Percentiles rank a stretch among this genome's conserved stretches.
Evolutionary conservation across 1,140 invertebrate genomes (phyloP).

Genomic region (Sitophilus oryzae): DNA sequence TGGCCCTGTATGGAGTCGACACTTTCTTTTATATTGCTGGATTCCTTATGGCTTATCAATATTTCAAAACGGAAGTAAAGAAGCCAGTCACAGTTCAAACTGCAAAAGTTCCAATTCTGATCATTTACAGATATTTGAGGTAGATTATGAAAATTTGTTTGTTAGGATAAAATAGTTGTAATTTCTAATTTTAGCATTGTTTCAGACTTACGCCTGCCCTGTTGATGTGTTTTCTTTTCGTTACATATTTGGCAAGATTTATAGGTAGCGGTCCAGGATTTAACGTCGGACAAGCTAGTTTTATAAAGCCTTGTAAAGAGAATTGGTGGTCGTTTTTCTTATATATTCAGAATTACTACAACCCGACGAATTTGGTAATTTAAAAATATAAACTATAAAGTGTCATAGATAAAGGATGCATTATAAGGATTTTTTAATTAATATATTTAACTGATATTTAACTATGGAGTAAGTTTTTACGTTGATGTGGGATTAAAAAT

Average conservation of each 20-base stretch:
- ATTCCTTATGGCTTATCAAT: slow-evolving; percentile 32
- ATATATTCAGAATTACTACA: slow-evolving; percentile 36
- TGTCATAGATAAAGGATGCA: too few species aligned
- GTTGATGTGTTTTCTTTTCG: slow-evolving; percentile 21
- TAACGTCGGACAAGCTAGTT: slow-evolving; percentile 11
- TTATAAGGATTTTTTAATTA: too few species aligned
- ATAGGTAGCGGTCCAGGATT: slow-evolving; percentile 14
- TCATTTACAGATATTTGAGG: slow-evolving; percentile 31
- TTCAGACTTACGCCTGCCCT: slow-evolving; percentile 19
- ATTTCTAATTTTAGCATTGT: too few species aligned
- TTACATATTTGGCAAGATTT: not conserved
- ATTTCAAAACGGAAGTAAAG: slow-evolving; percentile 27
- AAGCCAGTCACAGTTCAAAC: slow-evolving; percentile 16
- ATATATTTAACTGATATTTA: too few species aligned
- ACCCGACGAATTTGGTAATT: slow-evolving; percentile 17
- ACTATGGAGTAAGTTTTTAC: too few species aligned
- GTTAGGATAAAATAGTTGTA: too few species aligned
- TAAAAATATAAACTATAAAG: too few species aligned
- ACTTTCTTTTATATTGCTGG: slow-evolving; percentile 37
- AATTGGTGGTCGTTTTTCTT: slow-evolving; percentile 36
- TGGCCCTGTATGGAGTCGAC: slow-evolving; percentile 30
- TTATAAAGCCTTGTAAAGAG: slow-evolving; percentile 27
- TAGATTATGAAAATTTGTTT: too few species aligned
- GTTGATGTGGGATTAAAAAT: too few species aligned
- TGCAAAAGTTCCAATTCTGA: slow-evolving; percentile 27